Percentiles rank a stretch among this genome's conserved stretches.
Evolutionary conservation across 2,888 invertebrate species (phyloP).

Genomic region (Pheosia gnoma): DNA sequence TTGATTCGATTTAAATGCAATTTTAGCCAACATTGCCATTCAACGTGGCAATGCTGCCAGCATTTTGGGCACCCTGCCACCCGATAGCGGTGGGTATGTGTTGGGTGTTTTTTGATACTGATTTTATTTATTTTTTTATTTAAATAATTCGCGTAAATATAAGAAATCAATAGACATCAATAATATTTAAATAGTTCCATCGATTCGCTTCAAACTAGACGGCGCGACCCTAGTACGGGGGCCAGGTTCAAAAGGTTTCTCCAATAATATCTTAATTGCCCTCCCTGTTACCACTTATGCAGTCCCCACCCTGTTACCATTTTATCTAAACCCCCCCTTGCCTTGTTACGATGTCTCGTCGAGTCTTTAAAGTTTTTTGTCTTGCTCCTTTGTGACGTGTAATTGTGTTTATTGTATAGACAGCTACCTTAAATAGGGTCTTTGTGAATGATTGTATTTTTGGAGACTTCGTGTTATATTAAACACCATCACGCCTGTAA

Average conservation of each 20-base stretch:
- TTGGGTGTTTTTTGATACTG: too few relatives aligned
- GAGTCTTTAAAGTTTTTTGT: constrained; percentile 3
- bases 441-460: too few relatives aligned
- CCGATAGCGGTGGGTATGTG: too few relatives aligned
- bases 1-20: too few relatives aligned
- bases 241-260: constrained; percentile 16
- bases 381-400: neutral
- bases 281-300: constrained; percentile 16
- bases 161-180: too few relatives aligned
- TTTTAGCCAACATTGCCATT: too few relatives aligned
- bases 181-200: neutral
- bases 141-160: too few relatives aligned
- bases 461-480: too few relatives aligned
- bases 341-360: neutral
- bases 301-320: constrained; percentile 11
- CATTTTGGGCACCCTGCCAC: too few relatives aligned
- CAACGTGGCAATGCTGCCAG: too few relatives aligned
- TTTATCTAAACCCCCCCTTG: neutral
- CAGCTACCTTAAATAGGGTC: neutral
- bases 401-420: neutral
- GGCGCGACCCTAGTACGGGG: constrained; percentile 11
- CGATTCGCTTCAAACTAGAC: constrained; percentile 11
- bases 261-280: constrained; percentile 32
- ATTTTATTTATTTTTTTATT: too few relatives aligned
- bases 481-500: too few relatives aligned